A percentile compares a stretch with the other conserved stretches of the same genome.
phyloP scores from a whole-genome alignment of 2,888 invertebrate species.

The Apotomis betuletana region DNA sequence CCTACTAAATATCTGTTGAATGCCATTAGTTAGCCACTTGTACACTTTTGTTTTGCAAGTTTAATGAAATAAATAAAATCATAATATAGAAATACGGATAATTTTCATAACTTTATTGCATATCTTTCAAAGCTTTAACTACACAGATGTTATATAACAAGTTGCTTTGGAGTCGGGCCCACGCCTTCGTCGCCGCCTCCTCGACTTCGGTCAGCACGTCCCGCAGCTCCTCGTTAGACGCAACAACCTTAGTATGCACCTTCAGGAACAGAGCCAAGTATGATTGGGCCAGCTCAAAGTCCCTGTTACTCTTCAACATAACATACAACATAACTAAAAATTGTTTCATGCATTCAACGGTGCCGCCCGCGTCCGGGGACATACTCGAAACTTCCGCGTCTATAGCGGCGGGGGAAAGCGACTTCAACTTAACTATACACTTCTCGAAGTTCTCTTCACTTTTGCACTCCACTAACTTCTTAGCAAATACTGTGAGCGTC shows the following conservation, averaged over 20 bases:
- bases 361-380: slow-evolving; percentile 89
- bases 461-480: slow-evolving; percentile 81
- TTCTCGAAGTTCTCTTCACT: slow-evolving; percentile 78
- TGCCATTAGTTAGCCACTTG: too few species aligned
- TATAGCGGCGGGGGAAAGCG: slow-evolving; percentile 91
- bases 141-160: slow-evolving; percentile 90
- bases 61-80: too few species aligned
- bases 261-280: slow-evolving; percentile 95
- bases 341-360: slow-evolving; percentile 87
- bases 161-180: slow-evolving; percentile 87
- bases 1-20: too few species aligned
- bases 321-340: slow-evolving; percentile 89
- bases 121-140: slow-evolving; percentile 88
- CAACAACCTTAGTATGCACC: slow-evolving; percentile 86
- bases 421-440: slow-evolving; percentile 85
- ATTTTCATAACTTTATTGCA: slow-evolving; percentile 58
- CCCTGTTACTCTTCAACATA: slow-evolving; percentile 88
- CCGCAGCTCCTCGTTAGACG: slow-evolving; percentile 81
- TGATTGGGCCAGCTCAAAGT: slow-evolving; percentile 96
- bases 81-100: slow-evolving; percentile 3
- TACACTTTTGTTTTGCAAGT: too few species aligned
- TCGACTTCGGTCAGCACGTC: slow-evolving; percentile 83
- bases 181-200: slow-evolving; percentile 83
- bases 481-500: slow-evolving; percentile 88
- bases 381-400: slow-evolving; percentile 94